Evolutionary conservation across 2,113 vertebrate genomes (phyloP).

Genomic region (Pelvicachromis taeniatus): DNA sequence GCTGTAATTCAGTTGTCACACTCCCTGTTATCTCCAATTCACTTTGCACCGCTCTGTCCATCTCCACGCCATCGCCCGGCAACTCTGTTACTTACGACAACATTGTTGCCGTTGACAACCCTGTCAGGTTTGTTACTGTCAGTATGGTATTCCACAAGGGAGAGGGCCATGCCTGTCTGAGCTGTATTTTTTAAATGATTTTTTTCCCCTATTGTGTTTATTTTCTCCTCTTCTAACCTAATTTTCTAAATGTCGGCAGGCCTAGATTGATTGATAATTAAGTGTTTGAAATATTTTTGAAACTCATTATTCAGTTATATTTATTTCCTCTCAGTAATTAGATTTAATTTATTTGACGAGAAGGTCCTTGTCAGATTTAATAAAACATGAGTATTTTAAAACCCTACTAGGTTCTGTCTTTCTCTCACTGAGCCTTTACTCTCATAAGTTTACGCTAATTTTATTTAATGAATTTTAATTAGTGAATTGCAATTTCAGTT

Average conservation of each 20-base stretch:
- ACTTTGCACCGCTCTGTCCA: slow-evolving; percentile 51
- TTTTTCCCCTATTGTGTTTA: not conserved
- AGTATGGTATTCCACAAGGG: slow-evolving; percentile 22
- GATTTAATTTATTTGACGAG: not conserved
- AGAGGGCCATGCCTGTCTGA: not conserved
- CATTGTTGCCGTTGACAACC: slow-evolving; percentile 50
- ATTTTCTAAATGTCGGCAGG: not conserved
- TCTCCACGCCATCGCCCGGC: slow-evolving; percentile 37
- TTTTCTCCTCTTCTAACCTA: not conserved
- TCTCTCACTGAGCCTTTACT: not conserved
- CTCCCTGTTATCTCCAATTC: slow-evolving; percentile 67
- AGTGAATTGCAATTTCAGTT: not conserved
- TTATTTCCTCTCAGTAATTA: not conserved
- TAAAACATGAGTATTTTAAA: not conserved
- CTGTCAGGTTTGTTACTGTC: slow-evolving; percentile 46
- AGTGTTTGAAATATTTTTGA: not conserved
- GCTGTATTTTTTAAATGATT: not conserved
- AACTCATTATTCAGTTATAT: not conserved
- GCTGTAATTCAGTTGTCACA: slow-evolving; percentile 68
- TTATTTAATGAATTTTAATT: not conserved
- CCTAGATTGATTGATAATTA: not conserved
- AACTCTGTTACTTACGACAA: slow-evolving; percentile 47
- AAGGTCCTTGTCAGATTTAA: not conserved
- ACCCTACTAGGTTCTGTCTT: not conserved
- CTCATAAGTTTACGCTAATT: not conserved